Percentiles rank a stretch among this genome's conserved stretches.
These are phyloP conservation scores for Wiebesia pumilae DNA, from an alignment of 1,140 invertebrate species.

Conservation along the genomic window DNA sequence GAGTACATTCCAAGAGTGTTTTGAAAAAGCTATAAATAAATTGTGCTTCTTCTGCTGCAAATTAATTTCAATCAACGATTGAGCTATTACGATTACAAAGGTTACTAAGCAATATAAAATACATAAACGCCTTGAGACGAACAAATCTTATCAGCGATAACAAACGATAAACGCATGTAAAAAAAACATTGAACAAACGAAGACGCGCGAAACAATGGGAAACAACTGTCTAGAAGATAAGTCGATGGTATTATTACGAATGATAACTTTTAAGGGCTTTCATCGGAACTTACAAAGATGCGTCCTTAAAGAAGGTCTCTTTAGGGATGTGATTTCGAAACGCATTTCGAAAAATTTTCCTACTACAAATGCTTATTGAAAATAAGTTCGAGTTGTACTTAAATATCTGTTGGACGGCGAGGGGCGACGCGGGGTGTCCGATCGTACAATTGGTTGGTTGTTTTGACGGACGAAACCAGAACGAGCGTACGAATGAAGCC, in stretches of 20 bases:
- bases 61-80: background rate
- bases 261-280: background rate
- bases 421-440: no score
- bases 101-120: background rate
- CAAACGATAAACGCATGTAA: background rate
- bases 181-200: background rate
- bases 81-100: background rate
- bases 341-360: no score
- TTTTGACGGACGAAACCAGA: no score
- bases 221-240: background rate
- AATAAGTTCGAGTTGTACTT: no score
- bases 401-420: no score
- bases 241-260: background rate
- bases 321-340: no score
- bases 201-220: background rate
- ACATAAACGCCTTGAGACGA: background rate
- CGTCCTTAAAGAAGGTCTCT: no score
- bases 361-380: no score
- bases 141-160: background rate
- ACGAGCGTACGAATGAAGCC: no score
- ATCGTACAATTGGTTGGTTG: no score
- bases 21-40: conserved; percentile 6
- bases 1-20: background rate
- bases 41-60: background rate
- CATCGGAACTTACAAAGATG: background rate